Percentiles rank a stretch among this genome's conserved stretches.
phyloP scores from a whole-genome alignment of 2,888 invertebrate genomes.

The Onchidella celtica region DNA sequence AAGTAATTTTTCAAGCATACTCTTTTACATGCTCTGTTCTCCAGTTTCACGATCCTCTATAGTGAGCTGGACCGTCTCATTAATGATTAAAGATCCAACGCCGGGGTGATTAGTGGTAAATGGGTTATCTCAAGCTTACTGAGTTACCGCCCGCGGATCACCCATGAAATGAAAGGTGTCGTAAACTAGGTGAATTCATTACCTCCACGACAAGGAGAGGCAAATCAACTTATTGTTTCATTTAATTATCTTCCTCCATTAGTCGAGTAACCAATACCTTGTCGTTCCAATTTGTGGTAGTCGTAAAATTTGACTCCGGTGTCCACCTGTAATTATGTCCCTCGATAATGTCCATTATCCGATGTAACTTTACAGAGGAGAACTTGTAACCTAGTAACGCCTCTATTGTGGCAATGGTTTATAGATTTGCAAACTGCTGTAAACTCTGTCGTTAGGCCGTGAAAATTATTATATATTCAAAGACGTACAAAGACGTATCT shows the following conservation, averaged over 20 bases:
- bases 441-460: no score
- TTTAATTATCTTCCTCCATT: slow-evolving; percentile 13
- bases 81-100: slow-evolving; percentile 16
- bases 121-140: slow-evolving; percentile 15
- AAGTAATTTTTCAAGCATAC: slow-evolving; percentile 28
- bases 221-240: slow-evolving; percentile 34
- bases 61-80: background rate
- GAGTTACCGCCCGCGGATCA: slow-evolving; percentile 9
- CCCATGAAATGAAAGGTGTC: slow-evolving; percentile 9
- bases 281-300: background rate
- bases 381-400: no score
- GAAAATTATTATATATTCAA: no score
- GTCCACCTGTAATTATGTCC: slow-evolving; percentile 28
- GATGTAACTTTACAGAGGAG: background rate
- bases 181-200: slow-evolving; percentile 27
- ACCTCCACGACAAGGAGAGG: background rate
- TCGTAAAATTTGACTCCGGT: slow-evolving; percentile 7
- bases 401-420: no score
- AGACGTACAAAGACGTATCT: no score
- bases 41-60: background rate
- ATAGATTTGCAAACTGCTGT: no score
- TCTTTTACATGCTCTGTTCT: background rate
- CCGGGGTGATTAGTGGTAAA: slow-evolving; percentile 2
- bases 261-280: background rate
- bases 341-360: background rate